phyloP scores from a whole-genome alignment of 2,113 vertebrate species.

The Hypomesus transpacificus region DNA sequence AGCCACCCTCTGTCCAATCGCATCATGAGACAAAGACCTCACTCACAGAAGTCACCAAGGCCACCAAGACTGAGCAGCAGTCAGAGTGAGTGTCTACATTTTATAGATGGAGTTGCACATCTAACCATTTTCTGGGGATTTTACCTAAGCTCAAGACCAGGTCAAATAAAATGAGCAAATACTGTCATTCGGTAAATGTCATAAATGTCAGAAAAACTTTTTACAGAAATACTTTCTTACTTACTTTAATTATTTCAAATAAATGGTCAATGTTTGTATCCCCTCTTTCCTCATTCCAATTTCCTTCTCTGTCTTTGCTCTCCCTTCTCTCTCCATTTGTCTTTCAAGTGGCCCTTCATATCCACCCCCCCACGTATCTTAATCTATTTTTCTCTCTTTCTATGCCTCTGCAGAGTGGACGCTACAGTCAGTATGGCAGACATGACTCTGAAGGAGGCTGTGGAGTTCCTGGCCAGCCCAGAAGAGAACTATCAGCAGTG shows the following conservation, averaged over 20 bases:
- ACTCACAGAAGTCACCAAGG: constrained; percentile 27
- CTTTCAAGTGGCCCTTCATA: constrained; percentile 10
- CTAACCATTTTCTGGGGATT: background rate
- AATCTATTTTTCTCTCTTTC: background rate
- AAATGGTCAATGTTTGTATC: background rate
- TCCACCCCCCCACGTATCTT: background rate
- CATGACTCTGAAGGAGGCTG: constrained; percentile 82
- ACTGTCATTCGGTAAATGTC: background rate
- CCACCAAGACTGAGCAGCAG: constrained; percentile 21
- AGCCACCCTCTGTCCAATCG: constrained; percentile 10
- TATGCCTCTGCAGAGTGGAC: constrained; percentile 60
- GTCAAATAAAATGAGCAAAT: background rate
- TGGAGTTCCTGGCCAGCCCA: constrained; percentile 71
- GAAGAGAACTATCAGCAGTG: constrained; percentile 77
- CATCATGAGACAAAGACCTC: constrained; percentile 37
- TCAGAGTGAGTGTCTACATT: constrained; percentile 37
- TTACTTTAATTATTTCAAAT: background rate
- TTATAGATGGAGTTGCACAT: background rate
- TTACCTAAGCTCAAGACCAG: background rate
- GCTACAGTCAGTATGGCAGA: constrained; percentile 53
- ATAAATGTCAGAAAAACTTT: background rate
- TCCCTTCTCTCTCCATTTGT: constrained; percentile 5
- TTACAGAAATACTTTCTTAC: background rate
- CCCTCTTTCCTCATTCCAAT: too few species aligned
- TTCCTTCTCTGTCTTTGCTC: background rate